Base-by-base conservation (phyloP, 2,888 invertebrate genomes). In the Mayetiola destructor region DNA sequence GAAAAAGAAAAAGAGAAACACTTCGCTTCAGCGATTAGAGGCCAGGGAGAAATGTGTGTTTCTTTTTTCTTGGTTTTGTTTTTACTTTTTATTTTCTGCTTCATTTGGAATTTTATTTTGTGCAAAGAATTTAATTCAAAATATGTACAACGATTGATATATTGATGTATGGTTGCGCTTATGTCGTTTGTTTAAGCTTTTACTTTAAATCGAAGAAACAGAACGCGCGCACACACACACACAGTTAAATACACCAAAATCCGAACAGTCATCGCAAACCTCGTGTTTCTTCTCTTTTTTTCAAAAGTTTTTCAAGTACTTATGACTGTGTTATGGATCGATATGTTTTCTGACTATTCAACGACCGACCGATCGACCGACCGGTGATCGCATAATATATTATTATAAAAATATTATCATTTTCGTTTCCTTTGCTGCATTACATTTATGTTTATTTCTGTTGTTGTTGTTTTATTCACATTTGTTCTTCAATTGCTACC, bases 401-500 rank as follows among this genome's bases (percentile, higher is more conserved):
- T 53, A 53, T 53, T 53, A 53, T 53, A 53, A 53, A 32, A 53
- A 53, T 53, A 53, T 53, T 32, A 53, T 53, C 53, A 53, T 53
- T 30, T 53, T 53, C 48, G 9, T 48, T 48, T 48, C 48, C 48
- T 48, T n/a, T 27, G 9, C 27, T 27, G 48, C 48, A 48, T 48
- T 48, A 48, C 27, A 48, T 27, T 48, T 27, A 48, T n/a, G n/a
- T n/a, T n/a, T n/a, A 1, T 27, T 48, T 42, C 20, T 12, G 32
- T 32, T 32, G 32, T 39, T 39, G 16, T 39, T 16, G 3, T 39
- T n/a, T n/a, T n/a, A n/a, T n/a, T n/a, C n/a, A n/a, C n/a, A n/a
- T n/a, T 16, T 16, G 3, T 39, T 16, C 20, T 42, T 42, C 42
- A 42, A 42, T 42, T 42, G 42, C 42, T 42, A 23, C 6, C 14